These are phyloP conservation scores for Eolophus roseicapilla DNA, from an alignment of 2,113 vertebrate species.

Conservation along the genomic window DNA sequence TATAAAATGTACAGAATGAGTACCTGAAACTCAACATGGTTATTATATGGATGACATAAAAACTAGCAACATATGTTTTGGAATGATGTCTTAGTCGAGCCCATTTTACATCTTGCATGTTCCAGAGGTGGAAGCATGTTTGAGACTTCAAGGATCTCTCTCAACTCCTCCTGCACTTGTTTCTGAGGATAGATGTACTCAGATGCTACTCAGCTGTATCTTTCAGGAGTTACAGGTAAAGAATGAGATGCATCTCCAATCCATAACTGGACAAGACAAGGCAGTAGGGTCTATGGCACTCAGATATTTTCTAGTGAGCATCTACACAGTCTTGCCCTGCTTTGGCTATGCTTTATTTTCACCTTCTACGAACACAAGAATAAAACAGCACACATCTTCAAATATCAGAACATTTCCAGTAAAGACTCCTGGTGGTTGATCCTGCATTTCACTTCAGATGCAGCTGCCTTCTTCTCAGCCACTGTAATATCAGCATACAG, in stretches of 20 bases:
- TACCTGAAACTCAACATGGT: not conserved
- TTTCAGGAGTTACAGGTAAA: not conserved
- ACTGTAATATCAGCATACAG: not conserved
- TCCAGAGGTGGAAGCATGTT: not conserved
- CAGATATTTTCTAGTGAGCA: not conserved
- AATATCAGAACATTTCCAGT: not conserved
- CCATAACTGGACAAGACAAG: not conserved
- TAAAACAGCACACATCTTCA: not conserved
- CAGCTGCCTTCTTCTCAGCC: not conserved
- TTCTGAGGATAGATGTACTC: not conserved
- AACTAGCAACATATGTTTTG: not conserved
- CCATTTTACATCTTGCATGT: rapidly evolving
- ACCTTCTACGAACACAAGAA: not conserved
- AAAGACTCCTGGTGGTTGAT: not conserved
- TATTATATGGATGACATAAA: not conserved
- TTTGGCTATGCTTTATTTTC: not conserved
- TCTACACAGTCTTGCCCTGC: not conserved
- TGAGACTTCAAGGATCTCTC: not conserved
- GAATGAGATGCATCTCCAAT: not conserved
- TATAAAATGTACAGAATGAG: not conserved
- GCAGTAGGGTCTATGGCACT: not conserved
- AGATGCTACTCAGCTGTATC: not conserved
- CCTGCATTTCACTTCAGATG: not conserved
- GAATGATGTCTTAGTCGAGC: not conserved
- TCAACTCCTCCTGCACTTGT: not conserved